Conservation (phyloP, 2,888 invertebrate species). For the Drosophila meridionalis region DNA sequence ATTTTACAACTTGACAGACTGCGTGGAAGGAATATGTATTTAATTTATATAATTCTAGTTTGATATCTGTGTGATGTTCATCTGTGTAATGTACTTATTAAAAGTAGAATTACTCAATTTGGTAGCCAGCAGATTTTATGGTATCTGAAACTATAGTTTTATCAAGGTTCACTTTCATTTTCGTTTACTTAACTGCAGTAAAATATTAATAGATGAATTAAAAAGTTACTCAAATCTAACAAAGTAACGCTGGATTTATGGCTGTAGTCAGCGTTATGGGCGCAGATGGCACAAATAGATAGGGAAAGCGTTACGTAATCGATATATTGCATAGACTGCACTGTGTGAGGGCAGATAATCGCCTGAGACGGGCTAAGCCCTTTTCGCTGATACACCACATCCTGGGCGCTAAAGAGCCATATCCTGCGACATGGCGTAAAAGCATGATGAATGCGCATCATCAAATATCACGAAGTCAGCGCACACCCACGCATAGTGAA, state of each 20-base stretch:
- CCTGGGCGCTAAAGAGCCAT: slow-evolving; percentile 62
- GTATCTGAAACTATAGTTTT: background rate
- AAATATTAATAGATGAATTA: background rate
- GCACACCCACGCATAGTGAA: slow-evolving; percentile 13
- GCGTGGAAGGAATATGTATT: background rate
- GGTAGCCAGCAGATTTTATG: background rate
- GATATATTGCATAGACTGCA: slow-evolving; percentile 20
- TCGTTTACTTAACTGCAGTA: background rate
- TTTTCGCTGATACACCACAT: slow-evolving; percentile 49
- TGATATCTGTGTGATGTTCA: background rate
- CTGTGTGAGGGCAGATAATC: slow-evolving; percentile 15
- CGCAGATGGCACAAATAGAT: slow-evolving; percentile 7
- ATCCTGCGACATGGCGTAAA: slow-evolving; percentile 55
- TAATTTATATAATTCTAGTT: background rate
- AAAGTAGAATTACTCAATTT: background rate
- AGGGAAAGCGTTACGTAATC: slow-evolving; percentile 14
- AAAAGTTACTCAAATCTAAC: background rate
- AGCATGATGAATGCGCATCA: slow-evolving; percentile 46
- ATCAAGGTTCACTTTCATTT: background rate
- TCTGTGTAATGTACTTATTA: no score
- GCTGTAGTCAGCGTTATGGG: slow-evolving; percentile 1
- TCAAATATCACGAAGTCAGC: slow-evolving; percentile 41
- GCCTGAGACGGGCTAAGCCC: slow-evolving; percentile 10
- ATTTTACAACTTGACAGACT: background rate
- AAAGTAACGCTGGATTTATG: background rate